Evolutionary conservation across 2,797 vertebrate genomes (phyloP), one percentile per base, ranked within the genome.

Genomic region (Oophaga sylvatica): DNA sequence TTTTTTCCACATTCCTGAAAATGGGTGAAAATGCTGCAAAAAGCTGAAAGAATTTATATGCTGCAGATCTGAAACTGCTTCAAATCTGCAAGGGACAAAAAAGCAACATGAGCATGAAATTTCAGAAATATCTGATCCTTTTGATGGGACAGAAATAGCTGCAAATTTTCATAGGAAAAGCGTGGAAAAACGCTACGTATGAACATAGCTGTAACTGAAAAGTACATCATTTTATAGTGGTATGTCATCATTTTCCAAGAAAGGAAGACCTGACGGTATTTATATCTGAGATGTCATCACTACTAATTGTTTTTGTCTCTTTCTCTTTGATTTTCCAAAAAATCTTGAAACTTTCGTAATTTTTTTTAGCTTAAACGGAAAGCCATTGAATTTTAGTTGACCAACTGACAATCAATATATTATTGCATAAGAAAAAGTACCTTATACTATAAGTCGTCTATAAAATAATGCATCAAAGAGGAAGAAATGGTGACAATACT

Each of bases 401-500:
- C 17, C 26, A 26, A 26, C 26, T 16, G 16, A 8, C 16, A 10
- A 11, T 2, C 3, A 79, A 59, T 31, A 8, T 79, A 22, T 3
- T 62, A 35, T 62, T 62, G 13, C n/a, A 26, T 56, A 56, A 15
- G 22, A 16, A n/a, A 56, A 77, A 5, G 53, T 67, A 17, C 22
- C 5, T 48, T 22, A 71, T 71, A 59, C 53, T 22, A 20, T 35
- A 73, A 29, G 67, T 59, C 17, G 60, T 6, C 67, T 31, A 41
- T 41, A 45, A 62, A 62, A 62, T 57, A 29, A 56, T 67, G 26
- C 7, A 17, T 29, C 19, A 22, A 79, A 48, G 68, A 19, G 62
- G 45, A 75, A 75, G 83, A 83, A 89, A 86, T 26, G 4, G 35
- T 83, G 26, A 26, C 73, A 70, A 70, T 15, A 86, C 81, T 77